A percentile compares a stretch with the other conserved stretches of the same genome.
These are phyloP conservation scores for Athalia rosae DNA, from an alignment of 2,888 invertebrate genomes.

Conservation along the genomic window DNA sequence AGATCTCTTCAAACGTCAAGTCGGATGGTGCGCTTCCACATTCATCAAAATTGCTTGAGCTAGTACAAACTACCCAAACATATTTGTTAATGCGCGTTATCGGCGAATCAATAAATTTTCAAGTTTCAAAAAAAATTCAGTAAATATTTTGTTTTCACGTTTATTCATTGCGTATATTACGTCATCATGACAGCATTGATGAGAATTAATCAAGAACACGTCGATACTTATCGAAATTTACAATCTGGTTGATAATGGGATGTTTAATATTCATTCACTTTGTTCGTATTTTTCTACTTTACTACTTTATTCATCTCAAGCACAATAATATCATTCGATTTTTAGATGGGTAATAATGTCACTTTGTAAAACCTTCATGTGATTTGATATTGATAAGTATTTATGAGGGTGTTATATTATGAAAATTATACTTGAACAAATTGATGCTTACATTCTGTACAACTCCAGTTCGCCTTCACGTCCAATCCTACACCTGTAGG, in stretches of 20 bases:
- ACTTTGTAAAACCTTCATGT: too few relatives aligned
- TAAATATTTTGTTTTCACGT: slow-evolving; percentile 52
- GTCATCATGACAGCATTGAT: slow-evolving; percentile 35
- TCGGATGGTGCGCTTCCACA: too few relatives aligned
- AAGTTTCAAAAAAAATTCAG: slow-evolving; percentile 49
- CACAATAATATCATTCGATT: too few relatives aligned
- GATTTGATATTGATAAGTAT: too few relatives aligned
- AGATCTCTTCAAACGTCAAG: too few relatives aligned
- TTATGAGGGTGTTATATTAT: background rate
- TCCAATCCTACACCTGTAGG: background rate
- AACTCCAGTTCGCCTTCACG: background rate
- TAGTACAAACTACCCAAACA: too few relatives aligned
- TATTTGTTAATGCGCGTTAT: too few relatives aligned
- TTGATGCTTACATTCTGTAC: background rate
- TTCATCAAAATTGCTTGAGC: too few relatives aligned
- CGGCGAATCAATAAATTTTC: slow-evolving; percentile 23
- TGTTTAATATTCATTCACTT: background rate
- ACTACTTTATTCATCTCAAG: too few relatives aligned
- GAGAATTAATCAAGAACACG: background rate
- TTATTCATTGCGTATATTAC: slow-evolving; percentile 58
- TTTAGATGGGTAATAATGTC: too few relatives aligned
- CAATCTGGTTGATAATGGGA: background rate
- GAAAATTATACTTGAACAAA: background rate
- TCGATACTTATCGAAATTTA: background rate
- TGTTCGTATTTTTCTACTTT: too few relatives aligned